Conservation (phyloP, 2,113 vertebrate genomes). For the Gasterosteus aculeatus region DNA sequence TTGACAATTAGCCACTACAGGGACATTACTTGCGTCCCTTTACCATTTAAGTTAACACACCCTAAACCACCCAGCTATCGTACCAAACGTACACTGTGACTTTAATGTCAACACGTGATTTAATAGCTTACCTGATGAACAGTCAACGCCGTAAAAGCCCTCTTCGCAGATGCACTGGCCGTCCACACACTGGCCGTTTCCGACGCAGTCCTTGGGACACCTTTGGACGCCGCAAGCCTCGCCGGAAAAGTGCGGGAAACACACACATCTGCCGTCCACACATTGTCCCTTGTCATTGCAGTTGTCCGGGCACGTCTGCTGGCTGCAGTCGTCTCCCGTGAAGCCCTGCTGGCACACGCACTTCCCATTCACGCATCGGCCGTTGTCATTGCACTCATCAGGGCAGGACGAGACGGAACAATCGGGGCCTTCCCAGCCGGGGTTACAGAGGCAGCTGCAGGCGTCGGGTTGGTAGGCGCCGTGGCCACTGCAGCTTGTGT, state of each 20-base stretch:
- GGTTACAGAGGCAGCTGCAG: constrained; percentile 84
- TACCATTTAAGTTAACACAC: too few species aligned
- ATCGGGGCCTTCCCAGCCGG: constrained; percentile 86
- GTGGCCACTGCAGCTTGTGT: constrained; percentile 80
- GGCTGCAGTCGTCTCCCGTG: constrained; percentile 82
- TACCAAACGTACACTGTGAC: neutral
- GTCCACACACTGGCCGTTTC: constrained; percentile 85
- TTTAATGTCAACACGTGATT: neutral
- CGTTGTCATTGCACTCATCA: constrained; percentile 82
- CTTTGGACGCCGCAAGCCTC: constrained; percentile 84
- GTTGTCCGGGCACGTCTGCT: constrained; percentile 78
- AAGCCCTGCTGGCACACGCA: constrained; percentile 84
- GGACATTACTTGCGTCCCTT: too few species aligned
- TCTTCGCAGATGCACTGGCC: constrained; percentile 86
- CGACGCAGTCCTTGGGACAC: constrained; percentile 83
- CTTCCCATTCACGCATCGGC: constrained; percentile 80
- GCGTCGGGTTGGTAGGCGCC: constrained; percentile 79
- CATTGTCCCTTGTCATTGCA: constrained; percentile 87
- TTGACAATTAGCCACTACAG: too few species aligned
- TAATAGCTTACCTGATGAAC: constrained; percentile 84
- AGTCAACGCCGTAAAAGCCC: constrained; percentile 86
- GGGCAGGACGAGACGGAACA: constrained; percentile 86
- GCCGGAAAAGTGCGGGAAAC: constrained; percentile 78
- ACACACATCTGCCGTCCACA: constrained; percentile 83
- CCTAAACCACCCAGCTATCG: neutral